Evolutionary conservation across 2,888 invertebrate genomes (phyloP).

Genomic region (Sclerodermus sp.): DNA sequence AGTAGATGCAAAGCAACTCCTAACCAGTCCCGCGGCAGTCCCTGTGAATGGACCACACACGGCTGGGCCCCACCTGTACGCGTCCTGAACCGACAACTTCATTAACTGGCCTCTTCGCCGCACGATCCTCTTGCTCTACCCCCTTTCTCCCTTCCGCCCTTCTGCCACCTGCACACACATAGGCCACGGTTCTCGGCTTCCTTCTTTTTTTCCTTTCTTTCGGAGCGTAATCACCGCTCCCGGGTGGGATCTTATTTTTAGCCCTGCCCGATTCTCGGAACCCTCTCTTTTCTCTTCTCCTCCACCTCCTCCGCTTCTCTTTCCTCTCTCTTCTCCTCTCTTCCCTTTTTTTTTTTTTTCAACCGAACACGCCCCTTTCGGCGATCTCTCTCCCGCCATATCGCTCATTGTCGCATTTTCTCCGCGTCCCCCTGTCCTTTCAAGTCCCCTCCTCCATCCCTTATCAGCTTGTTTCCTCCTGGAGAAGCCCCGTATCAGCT

Average conservation of each 20-base stretch:
- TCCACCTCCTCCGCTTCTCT: slow-evolving; percentile 10
- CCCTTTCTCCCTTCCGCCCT: slow-evolving; percentile 8
- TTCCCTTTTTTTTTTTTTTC: background rate
- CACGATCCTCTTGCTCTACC: slow-evolving; percentile 2
- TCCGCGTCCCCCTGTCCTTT: too few relatives aligned
- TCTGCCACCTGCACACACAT: slow-evolving; percentile 9
- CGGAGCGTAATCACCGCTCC: slow-evolving; percentile 52
- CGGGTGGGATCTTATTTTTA: slow-evolving; percentile 57
- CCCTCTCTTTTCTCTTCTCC: slow-evolving; percentile 5
- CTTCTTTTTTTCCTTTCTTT: slow-evolving; percentile 35
- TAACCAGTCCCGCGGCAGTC: slow-evolving; percentile 46
- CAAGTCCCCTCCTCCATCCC: too few relatives aligned
- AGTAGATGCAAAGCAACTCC: slow-evolving; percentile 47
- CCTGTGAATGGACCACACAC: slow-evolving; percentile 56
- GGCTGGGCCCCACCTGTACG: slow-evolving; percentile 55
- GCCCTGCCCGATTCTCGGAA: slow-evolving; percentile 51
- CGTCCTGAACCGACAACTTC: slow-evolving; percentile 56
- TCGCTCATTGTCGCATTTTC: too few relatives aligned
- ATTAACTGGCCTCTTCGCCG: slow-evolving; percentile 43
- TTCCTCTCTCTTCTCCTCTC: slow-evolving; percentile 4
- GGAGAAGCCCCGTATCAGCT: too few relatives aligned
- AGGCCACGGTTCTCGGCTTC: too few relatives aligned
- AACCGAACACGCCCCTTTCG: too few relatives aligned
- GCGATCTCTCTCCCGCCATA: too few relatives aligned
- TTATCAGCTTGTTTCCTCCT: too few relatives aligned